These are phyloP conservation scores for Sphenodon punctatus DNA, from an alignment of 2,797 vertebrate species.

Conservation along the genomic window DNA sequence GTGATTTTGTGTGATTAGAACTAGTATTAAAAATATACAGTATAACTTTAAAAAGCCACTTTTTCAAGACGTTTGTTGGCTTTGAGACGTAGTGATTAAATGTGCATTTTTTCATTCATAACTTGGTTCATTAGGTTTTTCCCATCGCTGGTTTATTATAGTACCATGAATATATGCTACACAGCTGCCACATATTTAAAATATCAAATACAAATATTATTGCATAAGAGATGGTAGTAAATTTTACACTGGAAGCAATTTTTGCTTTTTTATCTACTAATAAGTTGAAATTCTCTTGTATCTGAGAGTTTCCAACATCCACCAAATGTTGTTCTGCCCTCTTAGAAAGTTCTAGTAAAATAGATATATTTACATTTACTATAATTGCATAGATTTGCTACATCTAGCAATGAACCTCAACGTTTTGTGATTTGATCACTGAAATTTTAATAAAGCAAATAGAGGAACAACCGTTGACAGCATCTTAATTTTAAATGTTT, in stretches of 20 bases:
- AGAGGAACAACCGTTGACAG: slow-evolving; percentile 15
- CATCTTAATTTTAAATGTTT: slow-evolving; percentile 58
- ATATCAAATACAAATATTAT: background rate
- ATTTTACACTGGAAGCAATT: background rate
- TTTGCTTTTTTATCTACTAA: background rate
- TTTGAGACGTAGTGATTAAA: slow-evolving; percentile 3
- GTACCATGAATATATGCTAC: background rate
- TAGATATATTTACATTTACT: background rate
- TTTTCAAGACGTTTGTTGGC: background rate
- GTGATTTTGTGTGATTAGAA: background rate
- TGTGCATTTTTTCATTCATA: background rate
- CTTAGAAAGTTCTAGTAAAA: slow-evolving; percentile 17
- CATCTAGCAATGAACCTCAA: slow-evolving; percentile 10
- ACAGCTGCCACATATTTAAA: slow-evolving; percentile 11
- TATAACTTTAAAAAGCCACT: background rate
- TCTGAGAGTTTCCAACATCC: slow-evolving; percentile 24
- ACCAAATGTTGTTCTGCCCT: slow-evolving; percentile 18
- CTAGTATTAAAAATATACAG: slow-evolving; percentile 1
- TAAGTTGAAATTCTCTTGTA: slow-evolving; percentile 21
- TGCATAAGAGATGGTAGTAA: background rate
- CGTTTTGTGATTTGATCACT: slow-evolving; percentile 58
- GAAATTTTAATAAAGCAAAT: slow-evolving; percentile 51
- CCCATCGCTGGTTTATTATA: background rate
- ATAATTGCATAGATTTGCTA: slow-evolving; percentile 13
- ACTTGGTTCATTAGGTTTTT: slow-evolving; percentile 11